Conservation (phyloP, 2,797 vertebrate species). For the Melopsittacus undulatus region DNA sequence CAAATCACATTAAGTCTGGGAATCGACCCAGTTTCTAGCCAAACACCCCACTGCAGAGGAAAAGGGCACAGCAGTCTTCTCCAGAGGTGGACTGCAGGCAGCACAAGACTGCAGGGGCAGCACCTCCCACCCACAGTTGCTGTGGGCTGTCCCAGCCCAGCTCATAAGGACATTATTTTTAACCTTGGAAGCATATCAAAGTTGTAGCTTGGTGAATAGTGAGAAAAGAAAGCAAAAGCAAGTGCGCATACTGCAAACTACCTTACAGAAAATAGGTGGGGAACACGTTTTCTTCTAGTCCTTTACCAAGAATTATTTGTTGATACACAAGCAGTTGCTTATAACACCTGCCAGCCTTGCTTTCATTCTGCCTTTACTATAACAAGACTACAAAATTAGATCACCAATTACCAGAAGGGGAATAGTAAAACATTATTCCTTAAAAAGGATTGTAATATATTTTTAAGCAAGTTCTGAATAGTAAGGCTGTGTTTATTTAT, state of each 20-base stretch:
- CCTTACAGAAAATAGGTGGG: not conserved
- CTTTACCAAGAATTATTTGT: not conserved
- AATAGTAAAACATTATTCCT: not conserved
- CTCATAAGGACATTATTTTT: not conserved
- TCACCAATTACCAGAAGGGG: not conserved
- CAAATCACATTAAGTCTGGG: not conserved
- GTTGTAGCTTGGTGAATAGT: not conserved
- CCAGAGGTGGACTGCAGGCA: not conserved
- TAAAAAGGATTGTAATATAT: not conserved
- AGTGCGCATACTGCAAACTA: not conserved
- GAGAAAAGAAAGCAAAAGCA: not conserved
- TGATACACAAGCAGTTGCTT: not conserved
- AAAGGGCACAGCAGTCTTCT: not conserved
- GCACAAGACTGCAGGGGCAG: not conserved
- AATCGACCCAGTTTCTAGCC: not conserved
- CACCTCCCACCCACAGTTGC: fast-evolving
- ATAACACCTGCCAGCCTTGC: not conserved
- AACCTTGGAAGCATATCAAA: not conserved
- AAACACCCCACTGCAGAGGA: not conserved
- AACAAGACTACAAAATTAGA: not conserved
- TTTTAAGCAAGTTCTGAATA: not conserved
- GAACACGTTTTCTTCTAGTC: not conserved
- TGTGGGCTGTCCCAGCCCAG: not conserved
- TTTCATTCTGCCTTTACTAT: not conserved
- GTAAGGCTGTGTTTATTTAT: not conserved